Evolutionary conservation across 2,113 vertebrate genomes (phyloP).

Genomic region (Myotis davidii): DNA sequence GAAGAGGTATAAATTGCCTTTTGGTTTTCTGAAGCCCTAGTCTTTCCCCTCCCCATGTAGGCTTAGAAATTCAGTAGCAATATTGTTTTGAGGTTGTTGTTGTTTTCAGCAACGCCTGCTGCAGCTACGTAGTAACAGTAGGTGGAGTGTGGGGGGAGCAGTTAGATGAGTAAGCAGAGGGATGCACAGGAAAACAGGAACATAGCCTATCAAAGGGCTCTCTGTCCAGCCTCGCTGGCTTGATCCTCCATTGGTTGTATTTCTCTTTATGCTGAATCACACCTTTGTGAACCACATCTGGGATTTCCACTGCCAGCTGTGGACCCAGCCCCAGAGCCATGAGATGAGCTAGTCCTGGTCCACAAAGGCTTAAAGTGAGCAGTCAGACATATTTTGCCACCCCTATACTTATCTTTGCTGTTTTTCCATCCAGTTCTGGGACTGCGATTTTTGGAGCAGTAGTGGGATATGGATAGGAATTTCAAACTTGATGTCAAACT

Average conservation of each 20-base stretch:
- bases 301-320: conserved; percentile 93
- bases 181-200: conserved; percentile 21
- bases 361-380: conserved; percentile 94
- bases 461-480: conserved; percentile 91
- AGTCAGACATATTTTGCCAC: conserved; percentile 93
- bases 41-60: not conserved
- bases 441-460: conserved; percentile 93
- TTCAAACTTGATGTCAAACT: conserved; percentile 93
- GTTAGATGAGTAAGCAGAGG: not conserved
- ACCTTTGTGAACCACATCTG: conserved; percentile 91
- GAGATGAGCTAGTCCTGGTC: conserved; percentile 91
- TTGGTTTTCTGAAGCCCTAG: conserved; percentile 12
- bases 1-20: not conserved
- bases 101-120: not conserved
- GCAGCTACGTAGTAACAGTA: not conserved
- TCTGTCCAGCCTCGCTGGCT: conserved; percentile 31
- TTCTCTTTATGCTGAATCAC: conserved; percentile 90
- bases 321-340: conserved; percentile 94
- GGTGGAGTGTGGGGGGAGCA: not conserved
- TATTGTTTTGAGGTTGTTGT: not conserved
- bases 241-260: conserved; percentile 57
- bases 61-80: conserved; percentile 22
- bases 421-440: conserved; percentile 94
- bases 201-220: not conserved
- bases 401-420: conserved; percentile 91